Evolutionary conservation across 2,797 vertebrate species (phyloP), one percentile per base, ranked within the genome.

Genomic region (Chelon labrosus): DNA sequence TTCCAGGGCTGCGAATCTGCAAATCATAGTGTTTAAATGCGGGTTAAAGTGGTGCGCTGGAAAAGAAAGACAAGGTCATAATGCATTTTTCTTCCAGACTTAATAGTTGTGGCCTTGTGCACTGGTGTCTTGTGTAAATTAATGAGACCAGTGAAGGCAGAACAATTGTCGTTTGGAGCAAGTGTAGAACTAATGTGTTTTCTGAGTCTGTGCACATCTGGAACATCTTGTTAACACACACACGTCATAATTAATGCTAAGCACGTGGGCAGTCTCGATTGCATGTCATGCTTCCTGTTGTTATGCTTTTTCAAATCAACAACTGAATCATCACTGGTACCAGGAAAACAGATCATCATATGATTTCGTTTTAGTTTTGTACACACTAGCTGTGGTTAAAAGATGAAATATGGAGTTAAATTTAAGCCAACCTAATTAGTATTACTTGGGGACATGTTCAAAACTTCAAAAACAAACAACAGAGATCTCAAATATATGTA

Each of bases 31-130:
- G 42, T 76, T 37, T 42, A 61, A 71, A 60, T 56, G 46, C 47
- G 73, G 70, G 66, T 77, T 67, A 51, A 80, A 65, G 56, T 25
- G 20, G 60, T 46, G 10, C 19, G 20, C 12, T 77, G 63, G 82
- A 88, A 73, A 70, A 83, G 50, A 79, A 13, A 69, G 49, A 50
- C 54, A 41, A 73, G 61, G 63, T 79, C 74, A 83, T 22, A 61
- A 53, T 53, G 57, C 59, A 77, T 67, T 72, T 70, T 79, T 69
- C 19, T 60, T 73, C 14, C 19, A 37, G 61, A 67, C 19, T 37
- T 73, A 52, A 14, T 68, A 54, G 38, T 77, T 59, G 80, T 70
- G 70, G 57, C 65, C n/a, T 2, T 61, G 8, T 73, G 61, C 41
- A 70, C 79, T 38, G 54, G 60, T 77, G 71, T 52, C 25, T 53